A percentile compares a stretch with the other conserved stretches of the same genome.
These are phyloP conservation scores for Macaria liturata DNA, from an alignment of 2,888 invertebrate species.

Conservation along the genomic window DNA sequence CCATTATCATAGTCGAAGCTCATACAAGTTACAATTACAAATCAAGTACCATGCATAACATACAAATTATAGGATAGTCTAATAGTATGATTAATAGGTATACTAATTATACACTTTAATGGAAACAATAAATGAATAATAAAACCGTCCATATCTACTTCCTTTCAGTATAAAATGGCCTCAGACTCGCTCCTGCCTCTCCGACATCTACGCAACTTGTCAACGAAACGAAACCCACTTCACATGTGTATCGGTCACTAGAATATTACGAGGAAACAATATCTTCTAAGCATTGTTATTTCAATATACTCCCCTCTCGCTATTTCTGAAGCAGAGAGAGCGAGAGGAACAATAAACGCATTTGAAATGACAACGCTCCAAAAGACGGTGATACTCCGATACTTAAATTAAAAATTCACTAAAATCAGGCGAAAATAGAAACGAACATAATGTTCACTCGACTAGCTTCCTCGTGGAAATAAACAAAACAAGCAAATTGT, in stretches of 20 bases:
- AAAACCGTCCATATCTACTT: constrained; percentile 58
- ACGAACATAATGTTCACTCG: constrained; percentile 49
- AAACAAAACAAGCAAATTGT: constrained; percentile 61
- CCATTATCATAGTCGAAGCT: constrained; percentile 58
- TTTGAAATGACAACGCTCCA: neutral
- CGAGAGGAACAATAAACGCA: neutral
- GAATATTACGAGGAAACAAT: too few species aligned
- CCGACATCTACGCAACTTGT: constrained; percentile 19
- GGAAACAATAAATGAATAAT: constrained; percentile 82
- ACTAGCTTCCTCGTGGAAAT: constrained; percentile 67
- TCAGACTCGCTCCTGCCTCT: constrained; percentile 47
- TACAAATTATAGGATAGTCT: constrained; percentile 58
- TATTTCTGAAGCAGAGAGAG: neutral
- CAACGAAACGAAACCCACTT: constrained; percentile 16
- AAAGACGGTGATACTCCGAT: neutral
- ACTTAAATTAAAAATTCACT: constrained; percentile 50
- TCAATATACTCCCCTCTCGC: too few species aligned
- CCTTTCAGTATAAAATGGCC: constrained; percentile 46
- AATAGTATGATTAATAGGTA: constrained; percentile 42
- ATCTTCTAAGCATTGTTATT: too few species aligned
- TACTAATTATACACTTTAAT: constrained; percentile 56
- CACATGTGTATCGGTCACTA: constrained; percentile 35
- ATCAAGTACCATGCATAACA: constrained; percentile 66
- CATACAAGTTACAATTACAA: constrained; percentile 58
- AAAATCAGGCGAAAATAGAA: constrained; percentile 58